Evolutionary conservation across 1,140 invertebrate genomes (phyloP).

Genomic region (Limonius californicus): DNA sequence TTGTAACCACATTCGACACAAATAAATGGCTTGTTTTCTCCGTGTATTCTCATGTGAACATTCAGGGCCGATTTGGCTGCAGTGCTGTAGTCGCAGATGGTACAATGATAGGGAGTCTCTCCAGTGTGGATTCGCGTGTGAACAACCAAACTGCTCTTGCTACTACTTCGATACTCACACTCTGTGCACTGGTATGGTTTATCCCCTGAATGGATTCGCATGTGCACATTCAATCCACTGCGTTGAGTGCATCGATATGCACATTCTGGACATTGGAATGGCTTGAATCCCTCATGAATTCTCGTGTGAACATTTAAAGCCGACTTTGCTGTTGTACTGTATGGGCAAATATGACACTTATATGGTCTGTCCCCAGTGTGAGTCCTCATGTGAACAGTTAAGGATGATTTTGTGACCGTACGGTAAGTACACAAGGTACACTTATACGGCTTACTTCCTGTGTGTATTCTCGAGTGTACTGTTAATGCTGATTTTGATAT

Average conservation of each 20-base stretch:
- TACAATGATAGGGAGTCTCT: conserved; percentile 3
- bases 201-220: conserved; percentile 54
- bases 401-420: conserved; percentile 59
- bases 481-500: conserved; percentile 67
- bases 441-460: conserved; percentile 71
- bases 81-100: not conserved
- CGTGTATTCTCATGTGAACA: not conserved
- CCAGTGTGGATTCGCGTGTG: not conserved
- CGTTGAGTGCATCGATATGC: conserved; percentile 63
- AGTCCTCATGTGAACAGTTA: conserved; percentile 55
- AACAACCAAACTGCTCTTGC: not conserved
- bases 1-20: not conserved
- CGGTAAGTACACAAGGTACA: conserved; percentile 69
- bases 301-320: conserved; percentile 67
- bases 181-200: not conserved
- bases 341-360: conserved; percentile 67
- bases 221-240: conserved; percentile 72
- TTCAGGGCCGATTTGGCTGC: not conserved
- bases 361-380: conserved; percentile 70
- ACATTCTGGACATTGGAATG: conserved; percentile 65
- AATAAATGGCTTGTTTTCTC: not conserved
- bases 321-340: conserved; percentile 68
- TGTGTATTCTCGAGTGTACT: conserved; percentile 70
- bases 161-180: not conserved
- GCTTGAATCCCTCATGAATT: conserved; percentile 71